Base-by-base conservation (phyloP, 2,797 vertebrate species). In the Myotis daubentonii region DNA sequence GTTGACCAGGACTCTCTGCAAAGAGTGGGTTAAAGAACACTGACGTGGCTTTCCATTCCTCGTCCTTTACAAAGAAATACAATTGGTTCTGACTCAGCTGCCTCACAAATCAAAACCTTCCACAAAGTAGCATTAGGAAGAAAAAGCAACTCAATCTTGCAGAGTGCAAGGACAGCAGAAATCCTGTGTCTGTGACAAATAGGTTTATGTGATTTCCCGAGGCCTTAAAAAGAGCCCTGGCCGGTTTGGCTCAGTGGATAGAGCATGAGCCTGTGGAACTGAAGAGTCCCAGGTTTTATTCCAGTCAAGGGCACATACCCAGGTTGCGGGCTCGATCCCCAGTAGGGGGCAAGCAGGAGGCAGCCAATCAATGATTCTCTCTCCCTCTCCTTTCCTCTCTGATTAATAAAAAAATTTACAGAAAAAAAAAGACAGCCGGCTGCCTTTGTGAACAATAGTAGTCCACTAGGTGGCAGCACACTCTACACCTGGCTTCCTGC, bases 391-490 rank as follows among this genome's bases (percentile, higher is more conserved):
- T 5, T 62, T 62, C 60, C 28, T 62, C 28, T 15, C 5, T 62
- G 28, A 30, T 30, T 5, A 62, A 62, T 62, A 62, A 62, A 92
- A 55, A 41, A 51, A 72, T 65, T 60, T 47, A 47, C 11, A 47
- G 4, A 47, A 47, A 44, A 47, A 5, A 57, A 51, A 33, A 0
- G 4, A 41, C 16, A 11, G 8, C 5, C 5, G 5, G 2, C 17
- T 38, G 49, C 22, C 38, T 87, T 55, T 6, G 47, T 51, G 12
- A 82, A 65, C 55, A 55, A 44, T 0, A 33, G 5, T 8, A 0
- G 13, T 65, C 75, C 55, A 0, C 89, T 57, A 95, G 96, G 68
- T 94, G 95, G 91, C 89, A 92, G 89, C 87, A 89, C 25, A 47
- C 8, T 33, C 33, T 92, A 22, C 78, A 12, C 28, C 23, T 55